Base-by-base conservation (phyloP, 2,888 invertebrate genomes). In the Priocnemis perturbator region DNA sequence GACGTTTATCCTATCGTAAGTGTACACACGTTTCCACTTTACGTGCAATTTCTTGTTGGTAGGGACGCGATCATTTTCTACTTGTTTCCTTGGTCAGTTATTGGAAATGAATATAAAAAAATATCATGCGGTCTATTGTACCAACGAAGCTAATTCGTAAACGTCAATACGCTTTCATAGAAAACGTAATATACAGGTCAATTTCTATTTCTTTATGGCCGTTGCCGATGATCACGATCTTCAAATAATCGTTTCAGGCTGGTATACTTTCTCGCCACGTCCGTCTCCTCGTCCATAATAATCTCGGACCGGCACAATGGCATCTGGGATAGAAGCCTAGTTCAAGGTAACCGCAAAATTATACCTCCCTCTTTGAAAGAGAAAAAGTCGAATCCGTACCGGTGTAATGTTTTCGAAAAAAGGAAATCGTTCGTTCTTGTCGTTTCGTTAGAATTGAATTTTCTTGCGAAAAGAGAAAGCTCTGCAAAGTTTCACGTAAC, bases 281-380 rank as follows among this genome's bases (percentile, higher is more conserved):
- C 96, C 50, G 93, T 96, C 85, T 96, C 97, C 0, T 95, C 96
- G 0, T 92, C 95, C 0, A 93, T 95, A 21, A 94, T 97, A 85
- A 94, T 96, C 73, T 91, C 94, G 0, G 96, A 96, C 86, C 92
- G 94, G 45, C 91, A 93, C 80, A 96, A 96, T 86, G 96, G 97
- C 3, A 93, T 97, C 73, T 94, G 97, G 94, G 96, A 97, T 86
- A 91, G 97, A 69, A 95, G 95, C 66, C 91, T 96, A 0, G 95
- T 97, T 5, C 95, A 97, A 73, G 97, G 91, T 90, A 77, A 75
- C 19, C n/a, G 45, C 20, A 63, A 60, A 53, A 53, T n/a, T 50
- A 37, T 37, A 37, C 37, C 1, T 37, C 37, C n/a, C n/a, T 37
- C 37, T 7, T 11, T 11, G 4, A 2, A 37, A 11, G 1, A 11